Base-by-base conservation (phyloP, 2,797 vertebrate genomes). In the Eupleurogrammus muticus region DNA sequence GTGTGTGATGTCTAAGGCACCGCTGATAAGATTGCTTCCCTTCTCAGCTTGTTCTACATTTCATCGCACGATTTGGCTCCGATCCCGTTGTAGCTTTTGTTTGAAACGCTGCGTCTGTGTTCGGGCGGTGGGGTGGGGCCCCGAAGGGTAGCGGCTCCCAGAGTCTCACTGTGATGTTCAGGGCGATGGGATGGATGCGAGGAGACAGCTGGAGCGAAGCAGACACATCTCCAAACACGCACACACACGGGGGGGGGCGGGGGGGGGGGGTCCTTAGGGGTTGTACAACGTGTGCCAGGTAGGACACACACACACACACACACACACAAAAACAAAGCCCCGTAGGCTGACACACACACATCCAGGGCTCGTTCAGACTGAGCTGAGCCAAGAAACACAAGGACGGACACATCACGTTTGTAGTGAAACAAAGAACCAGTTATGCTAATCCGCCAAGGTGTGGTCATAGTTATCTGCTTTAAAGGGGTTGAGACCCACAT, bases 151-250 rank as follows among this genome's bases (percentile, higher is more conserved):
- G 21, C 56, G 42, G 53, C 66, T 86, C 51, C 0, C 38, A 71
- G 62, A 70, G 61, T 73, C 57, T 67, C 56, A 10, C 80, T 85
- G 60, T 80, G 80, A 88, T 74, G 79, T 83, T 87, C 78, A 77
- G 70, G 72, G 78, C 73, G 65, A 66, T 62, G 1, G 36, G 81
- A 83, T 79, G 51, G 79, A 91, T 88, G 60, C 48, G 82, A 86
- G 81, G 79, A 90, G 87, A 89, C 86, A 81, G 84, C 83, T 87
- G 80, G 79, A 88, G 63, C 73, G 73, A 83, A 56, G 66, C 73
- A 63, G 63, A 35, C 47, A 17, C 52, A 16, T 21, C 11, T 48
- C 5, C 35, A 52, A 21, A 44, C 40, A 64, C 49, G 42, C 28
- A 46, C 59, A 78, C 54, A 75, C 46, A n/a, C n/a, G n/a, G n/a